Percentiles rank a stretch among this genome's conserved stretches.
phyloP scores from a whole-genome alignment of 35 echinoderm and acorn worm genomes.

The Heliocidaris erythrogramma region DNA sequence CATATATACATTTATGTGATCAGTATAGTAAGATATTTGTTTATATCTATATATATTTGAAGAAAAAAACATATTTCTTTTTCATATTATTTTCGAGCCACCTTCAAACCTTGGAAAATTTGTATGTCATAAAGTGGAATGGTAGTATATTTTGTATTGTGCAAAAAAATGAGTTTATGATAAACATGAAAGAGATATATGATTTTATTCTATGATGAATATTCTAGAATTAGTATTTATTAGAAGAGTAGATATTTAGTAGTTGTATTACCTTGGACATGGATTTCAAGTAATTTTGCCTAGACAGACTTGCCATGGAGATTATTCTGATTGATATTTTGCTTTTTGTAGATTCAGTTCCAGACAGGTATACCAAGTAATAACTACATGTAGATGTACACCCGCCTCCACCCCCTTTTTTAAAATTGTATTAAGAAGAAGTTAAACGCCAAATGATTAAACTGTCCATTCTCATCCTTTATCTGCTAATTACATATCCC shows the following conservation, averaged over 20 bases:
- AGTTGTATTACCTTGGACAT: not conserved
- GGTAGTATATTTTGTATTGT: not conserved
- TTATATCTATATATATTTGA: slow-evolving; percentile 14
- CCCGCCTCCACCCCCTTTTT: not conserved
- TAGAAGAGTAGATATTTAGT: not conserved
- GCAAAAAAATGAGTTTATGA: not conserved
- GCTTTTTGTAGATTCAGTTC: not conserved
- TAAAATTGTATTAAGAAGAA: too few relatives aligned
- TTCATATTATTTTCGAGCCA: not conserved
- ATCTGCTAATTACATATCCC: not conserved
- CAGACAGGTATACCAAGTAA: not conserved
- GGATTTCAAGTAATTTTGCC: not conserved
- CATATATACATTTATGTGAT: not conserved
- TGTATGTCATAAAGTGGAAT: not conserved
- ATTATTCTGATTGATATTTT: not conserved
- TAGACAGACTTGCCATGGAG: not conserved
- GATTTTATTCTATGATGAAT: not conserved
- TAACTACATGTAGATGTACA: not conserved
- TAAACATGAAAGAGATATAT: not conserved
- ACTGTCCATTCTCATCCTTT: not conserved
- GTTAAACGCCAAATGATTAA: too few relatives aligned
- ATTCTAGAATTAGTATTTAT: not conserved
- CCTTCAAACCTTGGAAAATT: not conserved
- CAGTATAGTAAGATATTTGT: not conserved
- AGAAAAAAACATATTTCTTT: not conserved